Evolutionary conservation across 1,140 invertebrate genomes (phyloP).

Genomic region (Globodera rostochiensis): DNA sequence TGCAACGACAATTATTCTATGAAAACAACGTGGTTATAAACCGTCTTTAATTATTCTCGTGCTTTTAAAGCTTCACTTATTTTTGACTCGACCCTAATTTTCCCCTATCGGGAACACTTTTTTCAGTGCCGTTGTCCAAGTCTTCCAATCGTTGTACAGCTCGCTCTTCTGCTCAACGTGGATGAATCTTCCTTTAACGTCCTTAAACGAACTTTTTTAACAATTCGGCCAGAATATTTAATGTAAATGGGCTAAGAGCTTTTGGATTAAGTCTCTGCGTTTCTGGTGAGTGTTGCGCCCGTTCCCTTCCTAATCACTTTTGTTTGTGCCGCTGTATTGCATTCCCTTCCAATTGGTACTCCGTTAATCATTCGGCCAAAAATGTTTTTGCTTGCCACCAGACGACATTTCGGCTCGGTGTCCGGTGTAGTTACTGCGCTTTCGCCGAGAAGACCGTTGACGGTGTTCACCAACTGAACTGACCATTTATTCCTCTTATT

Average conservation of each 20-base stretch:
- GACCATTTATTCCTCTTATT: neutral
- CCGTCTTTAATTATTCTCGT: no score
- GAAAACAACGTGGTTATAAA: no score
- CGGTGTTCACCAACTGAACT: constrained; percentile 4
- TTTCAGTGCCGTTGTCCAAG: constrained; percentile 37
- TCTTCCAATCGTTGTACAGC: constrained; percentile 31
- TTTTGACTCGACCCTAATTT: constrained; percentile 8
- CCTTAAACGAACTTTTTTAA: constrained; percentile 26
- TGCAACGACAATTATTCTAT: neutral
- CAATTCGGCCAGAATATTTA: neutral
- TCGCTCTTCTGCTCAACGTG: constrained; percentile 47
- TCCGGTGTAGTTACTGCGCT: constrained; percentile 32
- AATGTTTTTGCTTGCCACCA: constrained; percentile 44
- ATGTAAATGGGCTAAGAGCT: neutral
- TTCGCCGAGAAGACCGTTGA: constrained; percentile 18
- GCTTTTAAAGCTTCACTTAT: neutral
- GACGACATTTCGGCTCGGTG: constrained; percentile 31
- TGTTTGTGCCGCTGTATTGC: constrained; percentile 13
- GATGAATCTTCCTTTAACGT: constrained; percentile 40
- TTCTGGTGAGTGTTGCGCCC: neutral
- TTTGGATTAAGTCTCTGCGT: neutral
- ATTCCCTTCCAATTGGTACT: constrained; percentile 34
- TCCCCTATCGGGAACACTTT: constrained; percentile 25
- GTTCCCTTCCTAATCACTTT: constrained; percentile 7
- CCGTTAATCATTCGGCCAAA: constrained; percentile 45